A percentile compares a stretch with the other conserved stretches of the same genome.
Conservation (phyloP, 2,797 vertebrate genomes). For the Aldrovandia affinis region DNA sequence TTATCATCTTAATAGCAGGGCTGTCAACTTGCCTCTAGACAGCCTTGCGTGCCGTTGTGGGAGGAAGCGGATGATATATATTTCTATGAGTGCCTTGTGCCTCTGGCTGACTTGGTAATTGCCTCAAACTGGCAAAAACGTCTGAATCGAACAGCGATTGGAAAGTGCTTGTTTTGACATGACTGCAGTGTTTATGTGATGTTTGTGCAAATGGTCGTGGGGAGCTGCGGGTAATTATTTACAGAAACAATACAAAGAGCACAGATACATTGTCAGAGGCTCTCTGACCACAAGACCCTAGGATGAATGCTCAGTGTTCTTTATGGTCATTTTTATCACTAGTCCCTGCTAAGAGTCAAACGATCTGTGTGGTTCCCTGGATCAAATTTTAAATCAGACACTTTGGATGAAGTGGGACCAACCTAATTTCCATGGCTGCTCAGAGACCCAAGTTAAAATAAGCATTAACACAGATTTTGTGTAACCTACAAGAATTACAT, state of each 20-base stretch:
- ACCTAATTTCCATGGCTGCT: neutral
- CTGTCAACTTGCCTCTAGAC: conserved; percentile 1
- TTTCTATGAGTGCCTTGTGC: neutral
- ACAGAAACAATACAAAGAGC: neutral
- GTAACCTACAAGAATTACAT: neutral
- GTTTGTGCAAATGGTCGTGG: conserved; percentile 19
- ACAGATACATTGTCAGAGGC: neutral
- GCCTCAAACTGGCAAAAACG: conserved; percentile 38
- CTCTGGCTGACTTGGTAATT: conserved; percentile 47
- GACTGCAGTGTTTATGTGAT: conserved; percentile 32
- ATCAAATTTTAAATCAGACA: no score
- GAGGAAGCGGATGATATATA: neutral
- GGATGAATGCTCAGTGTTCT: neutral
- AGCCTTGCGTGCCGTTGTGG: neutral
- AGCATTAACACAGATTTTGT: neutral
- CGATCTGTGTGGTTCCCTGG: neutral
- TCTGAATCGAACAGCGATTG: conserved; percentile 42
- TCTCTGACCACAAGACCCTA: neutral
- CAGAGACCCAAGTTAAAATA: neutral
- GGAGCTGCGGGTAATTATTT: conserved; percentile 34
- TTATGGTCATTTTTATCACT: neutral
- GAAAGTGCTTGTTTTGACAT: conserved; percentile 34
- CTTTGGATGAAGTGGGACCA: no score
- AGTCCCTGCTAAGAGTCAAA: neutral
- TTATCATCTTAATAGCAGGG: neutral